These are phyloP conservation scores for Lasius fuliginosus DNA, from an alignment of 2,888 invertebrate species.

Conservation along the genomic window DNA sequence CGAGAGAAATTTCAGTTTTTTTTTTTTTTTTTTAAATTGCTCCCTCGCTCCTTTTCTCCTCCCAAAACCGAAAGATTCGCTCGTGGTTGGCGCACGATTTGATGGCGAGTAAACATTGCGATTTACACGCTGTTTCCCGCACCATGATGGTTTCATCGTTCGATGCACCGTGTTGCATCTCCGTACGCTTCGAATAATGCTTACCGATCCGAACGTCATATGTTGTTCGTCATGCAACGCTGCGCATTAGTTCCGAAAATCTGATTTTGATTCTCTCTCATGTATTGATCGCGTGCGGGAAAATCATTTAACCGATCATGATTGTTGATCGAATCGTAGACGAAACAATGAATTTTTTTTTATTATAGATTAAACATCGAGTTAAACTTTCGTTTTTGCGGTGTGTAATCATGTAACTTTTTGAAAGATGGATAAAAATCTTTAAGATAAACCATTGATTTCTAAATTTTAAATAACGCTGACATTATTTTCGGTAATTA, in stretches of 20 bases:
- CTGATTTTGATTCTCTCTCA: constrained; percentile 18
- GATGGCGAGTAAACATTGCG: constrained; percentile 65
- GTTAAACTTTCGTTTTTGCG: not conserved
- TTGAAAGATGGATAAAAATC: too few species aligned
- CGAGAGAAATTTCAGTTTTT: not conserved
- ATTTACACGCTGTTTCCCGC: constrained; percentile 59
- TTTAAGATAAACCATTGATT: not conserved
- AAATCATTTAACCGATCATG: constrained; percentile 3
- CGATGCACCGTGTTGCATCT: constrained; percentile 43
- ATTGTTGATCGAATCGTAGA: not conserved
- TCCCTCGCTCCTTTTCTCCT: not conserved
- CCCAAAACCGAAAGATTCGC: not conserved
- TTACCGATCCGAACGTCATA: constrained; percentile 34
- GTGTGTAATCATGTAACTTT: not conserved
- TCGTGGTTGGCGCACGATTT: constrained; percentile 24
- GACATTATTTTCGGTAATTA: not conserved
- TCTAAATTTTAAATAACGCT: not conserved
- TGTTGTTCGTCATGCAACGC: constrained; percentile 1
- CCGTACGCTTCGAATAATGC: constrained; percentile 49
- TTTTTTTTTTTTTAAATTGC: not conserved
- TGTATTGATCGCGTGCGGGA: not conserved
- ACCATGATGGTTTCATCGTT: constrained; percentile 44
- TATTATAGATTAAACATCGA: not conserved
- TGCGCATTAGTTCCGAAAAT: constrained; percentile 29
- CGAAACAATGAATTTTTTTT: not conserved